Evolutionary conservation across 2,888 invertebrate species (phyloP), one percentile per base, ranked within the genome.

Genomic region (Monopis laevigella): DNA sequence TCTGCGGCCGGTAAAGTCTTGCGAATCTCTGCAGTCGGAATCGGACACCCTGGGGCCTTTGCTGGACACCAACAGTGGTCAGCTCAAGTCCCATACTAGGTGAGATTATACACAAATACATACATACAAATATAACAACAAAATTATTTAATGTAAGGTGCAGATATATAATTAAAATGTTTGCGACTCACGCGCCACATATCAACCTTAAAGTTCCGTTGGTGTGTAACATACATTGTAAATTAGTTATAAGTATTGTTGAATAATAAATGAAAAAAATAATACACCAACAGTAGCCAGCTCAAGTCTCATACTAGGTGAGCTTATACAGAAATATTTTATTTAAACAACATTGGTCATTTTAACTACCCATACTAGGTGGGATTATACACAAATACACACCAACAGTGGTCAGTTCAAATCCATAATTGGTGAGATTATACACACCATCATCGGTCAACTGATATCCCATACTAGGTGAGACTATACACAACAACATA

Each of bases 31-130:
- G 84, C 88, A 82, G 82, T 94, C 56, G 75, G 92, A 55, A 88
- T 91, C 40, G 86, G 96, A 48, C 90, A 94, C 48, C 71, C 88
- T 51, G 85, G 88, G 68, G 63, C 96, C 60, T 86, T 91, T 45
- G 72, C 87, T 60, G 1, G 58, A 53, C 0, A 35, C 58, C 0
- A 49, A 56, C 0, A 44, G 54, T 3, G 54, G 47, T 1, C 64
- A 27, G 8, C 42, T 46, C 43, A 27, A 44, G 41, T 19, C 70
- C 0, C 77, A 72, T 54, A 74, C 69, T 53, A 80, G 74, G 83
- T 82, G 43, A 36, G 56, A 36, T 8, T 28, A 11, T 24, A 24
- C 8, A 8, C 30, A 34, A 17, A 8, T 38, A 8, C 6, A 11
- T 14, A 42, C n/a, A n/a, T n/a, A n/a, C n/a, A n/a, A n/a, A n/a